Evolutionary conservation across 2,797 vertebrate genomes (phyloP).

Genomic region (Enteromius paludinosus): DNA sequence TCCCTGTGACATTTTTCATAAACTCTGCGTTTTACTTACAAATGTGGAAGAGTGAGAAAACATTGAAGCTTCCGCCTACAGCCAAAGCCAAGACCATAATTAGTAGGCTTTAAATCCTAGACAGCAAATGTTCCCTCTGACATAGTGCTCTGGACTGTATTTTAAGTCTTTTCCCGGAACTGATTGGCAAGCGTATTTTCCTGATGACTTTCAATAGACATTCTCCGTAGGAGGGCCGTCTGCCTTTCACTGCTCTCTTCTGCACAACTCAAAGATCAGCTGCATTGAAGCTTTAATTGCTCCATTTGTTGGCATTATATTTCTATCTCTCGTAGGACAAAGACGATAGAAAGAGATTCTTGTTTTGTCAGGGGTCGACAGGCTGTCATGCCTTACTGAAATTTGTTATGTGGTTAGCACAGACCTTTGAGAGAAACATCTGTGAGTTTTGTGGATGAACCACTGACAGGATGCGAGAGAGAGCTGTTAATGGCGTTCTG

Average conservation of each 20-base stretch:
- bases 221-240: conserved; percentile 66
- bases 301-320: conserved; percentile 68
- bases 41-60: conserved; percentile 59
- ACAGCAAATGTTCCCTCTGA: conserved; percentile 73
- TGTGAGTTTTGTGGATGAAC: conserved; percentile 77
- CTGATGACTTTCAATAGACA: conserved; percentile 70
- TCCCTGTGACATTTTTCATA: conserved; percentile 9
- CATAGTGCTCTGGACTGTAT: conserved; percentile 66
- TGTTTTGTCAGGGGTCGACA: conserved; percentile 72
- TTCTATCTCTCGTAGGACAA: conserved; percentile 49
- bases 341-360: conserved; percentile 60
- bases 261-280: conserved; percentile 68
- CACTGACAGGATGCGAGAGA: conserved; percentile 75
- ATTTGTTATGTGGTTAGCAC: conserved; percentile 63
- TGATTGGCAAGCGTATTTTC: conserved; percentile 76
- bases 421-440: conserved; percentile 79
- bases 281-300: conserved; percentile 69
- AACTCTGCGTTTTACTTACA: conserved; percentile 56
- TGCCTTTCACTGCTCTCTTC: conserved; percentile 62
- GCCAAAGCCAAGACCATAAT: conserved; percentile 69
- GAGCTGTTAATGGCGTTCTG: conserved; percentile 73
- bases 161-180: conserved; percentile 68
- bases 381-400: conserved; percentile 66
- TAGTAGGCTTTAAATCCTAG: conserved; percentile 71
- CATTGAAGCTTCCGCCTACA: conserved; percentile 58